phyloP scores from a whole-genome alignment of 1,140 invertebrate genomes.

The Ceratosolen solmsi region DNA sequence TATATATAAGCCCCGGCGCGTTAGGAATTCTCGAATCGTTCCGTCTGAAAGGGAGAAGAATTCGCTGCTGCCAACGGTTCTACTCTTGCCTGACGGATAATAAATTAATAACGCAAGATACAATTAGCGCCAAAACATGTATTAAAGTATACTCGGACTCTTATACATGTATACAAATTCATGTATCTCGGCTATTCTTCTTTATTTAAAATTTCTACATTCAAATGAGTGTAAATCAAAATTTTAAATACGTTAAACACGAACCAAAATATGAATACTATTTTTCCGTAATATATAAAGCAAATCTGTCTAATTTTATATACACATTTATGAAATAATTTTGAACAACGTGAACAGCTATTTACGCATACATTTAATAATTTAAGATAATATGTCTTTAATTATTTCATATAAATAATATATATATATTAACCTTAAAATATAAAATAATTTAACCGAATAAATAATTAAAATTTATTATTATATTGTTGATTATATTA shows the following conservation, averaged over 20 bases:
- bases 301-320: not conserved
- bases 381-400: too few species aligned
- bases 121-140: constrained; percentile 16
- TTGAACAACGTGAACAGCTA: too few species aligned
- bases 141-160: constrained; percentile 1
- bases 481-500: too few species aligned
- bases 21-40: constrained; percentile 41
- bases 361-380: too few species aligned
- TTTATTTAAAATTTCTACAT: not conserved
- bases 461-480: too few species aligned
- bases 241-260: not conserved
- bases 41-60: constrained; percentile 31
- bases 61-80: not conserved
- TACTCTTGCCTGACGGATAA: constrained; percentile 2
- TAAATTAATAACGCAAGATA: constrained; percentile 46
- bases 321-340: too few species aligned
- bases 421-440: too few species aligned
- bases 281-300: constrained; percentile 1
- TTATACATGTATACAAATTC: not conserved
- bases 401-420: too few species aligned
- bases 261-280: not conserved
- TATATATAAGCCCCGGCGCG: not conserved
- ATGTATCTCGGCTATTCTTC: too few species aligned
- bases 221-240: not conserved
- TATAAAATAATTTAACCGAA: too few species aligned